Percentiles rank a stretch among this genome's conserved stretches.
These are phyloP conservation scores for Gasteruption jaculator DNA, from an alignment of 2,888 invertebrate genomes.

Conservation along the genomic window DNA sequence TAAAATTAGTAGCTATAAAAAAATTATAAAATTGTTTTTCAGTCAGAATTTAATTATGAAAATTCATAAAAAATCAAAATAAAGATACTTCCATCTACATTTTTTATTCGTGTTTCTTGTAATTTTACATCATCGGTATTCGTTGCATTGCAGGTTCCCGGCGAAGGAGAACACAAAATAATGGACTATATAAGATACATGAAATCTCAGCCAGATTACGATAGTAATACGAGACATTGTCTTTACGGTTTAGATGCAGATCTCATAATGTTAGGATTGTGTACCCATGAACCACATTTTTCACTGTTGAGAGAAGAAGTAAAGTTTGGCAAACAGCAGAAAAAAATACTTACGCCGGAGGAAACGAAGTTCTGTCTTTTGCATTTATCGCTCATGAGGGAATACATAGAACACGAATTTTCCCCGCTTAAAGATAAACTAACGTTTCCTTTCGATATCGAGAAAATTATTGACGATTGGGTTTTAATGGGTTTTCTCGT, in stretches of 20 bases:
- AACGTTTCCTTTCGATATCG: conserved; percentile 76
- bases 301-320: conserved; percentile 92
- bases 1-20: no score
- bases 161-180: conserved; percentile 97
- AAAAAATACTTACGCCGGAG: conserved; percentile 70
- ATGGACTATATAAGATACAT: conserved; percentile 96
- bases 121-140: conserved; percentile 6
- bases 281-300: conserved; percentile 94
- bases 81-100: background rate
- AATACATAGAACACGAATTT: conserved; percentile 92
- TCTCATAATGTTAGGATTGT: conserved; percentile 93
- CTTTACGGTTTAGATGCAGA: conserved; percentile 97
- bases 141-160: conserved; percentile 67
- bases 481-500: conserved; percentile 95
- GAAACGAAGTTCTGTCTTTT: conserved; percentile 90
- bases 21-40: no score
- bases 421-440: conserved; percentile 62
- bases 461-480: conserved; percentile 96
- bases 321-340: conserved; percentile 64
- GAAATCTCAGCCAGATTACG: conserved; percentile 77
- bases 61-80: no score
- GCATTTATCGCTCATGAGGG: conserved; percentile 86
- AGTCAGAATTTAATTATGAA: background rate
- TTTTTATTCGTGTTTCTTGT: conserved; percentile 4
- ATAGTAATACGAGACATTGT: conserved; percentile 91